A percentile compares a stretch with the other conserved stretches of the same genome.
These are phyloP conservation scores for Harpalus rufipes DNA, from an alignment of 2,888 invertebrate species.

Conservation along the genomic window DNA sequence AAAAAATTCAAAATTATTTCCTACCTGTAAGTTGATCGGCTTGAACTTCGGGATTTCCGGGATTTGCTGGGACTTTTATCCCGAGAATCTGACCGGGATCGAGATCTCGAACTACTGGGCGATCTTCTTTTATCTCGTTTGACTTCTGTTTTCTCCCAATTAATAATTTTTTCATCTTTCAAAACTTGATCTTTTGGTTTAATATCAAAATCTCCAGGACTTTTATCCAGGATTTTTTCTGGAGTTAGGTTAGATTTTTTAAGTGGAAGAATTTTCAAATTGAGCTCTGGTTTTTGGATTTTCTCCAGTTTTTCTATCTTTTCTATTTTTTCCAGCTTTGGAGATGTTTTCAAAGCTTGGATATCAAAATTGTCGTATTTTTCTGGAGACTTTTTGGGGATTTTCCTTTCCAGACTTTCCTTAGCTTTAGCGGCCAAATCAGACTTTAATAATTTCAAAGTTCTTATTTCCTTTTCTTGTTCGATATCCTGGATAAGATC, in stretches of 20 bases:
- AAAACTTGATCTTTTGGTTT: conserved; percentile 20
- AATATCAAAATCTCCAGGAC: conserved; percentile 38
- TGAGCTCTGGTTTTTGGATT: conserved; percentile 44
- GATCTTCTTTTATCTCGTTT: conserved; percentile 52
- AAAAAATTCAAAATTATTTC: conserved; percentile 43
- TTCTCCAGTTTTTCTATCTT: conserved; percentile 11
- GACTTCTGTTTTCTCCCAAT: conserved; percentile 63
- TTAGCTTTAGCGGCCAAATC: conserved; percentile 86
- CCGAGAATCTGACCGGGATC: conserved; percentile 68
- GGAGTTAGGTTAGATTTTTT: conserved; percentile 51
- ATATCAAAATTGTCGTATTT: conserved; percentile 65
- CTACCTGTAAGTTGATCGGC: conserved; percentile 77
- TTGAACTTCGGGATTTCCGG: conserved; percentile 76
- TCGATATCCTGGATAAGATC: conserved; percentile 80
- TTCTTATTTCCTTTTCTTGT: conserved; percentile 83
- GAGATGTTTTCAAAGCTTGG: conserved; percentile 1
- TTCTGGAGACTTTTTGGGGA: conserved; percentile 72
- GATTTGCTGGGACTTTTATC: conserved; percentile 69
- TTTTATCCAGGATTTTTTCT: conserved; percentile 35
- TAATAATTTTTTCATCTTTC: conserved; percentile 38
- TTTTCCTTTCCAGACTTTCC: conserved; percentile 82
- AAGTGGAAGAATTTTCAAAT: conserved; percentile 56
- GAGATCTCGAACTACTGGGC: conserved; percentile 68
- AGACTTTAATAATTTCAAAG: conserved; percentile 83
- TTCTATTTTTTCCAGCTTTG: background rate